phyloP scores from a whole-genome alignment of 2,113 vertebrate genomes.

The Hymenochirus boettgeri region DNA sequence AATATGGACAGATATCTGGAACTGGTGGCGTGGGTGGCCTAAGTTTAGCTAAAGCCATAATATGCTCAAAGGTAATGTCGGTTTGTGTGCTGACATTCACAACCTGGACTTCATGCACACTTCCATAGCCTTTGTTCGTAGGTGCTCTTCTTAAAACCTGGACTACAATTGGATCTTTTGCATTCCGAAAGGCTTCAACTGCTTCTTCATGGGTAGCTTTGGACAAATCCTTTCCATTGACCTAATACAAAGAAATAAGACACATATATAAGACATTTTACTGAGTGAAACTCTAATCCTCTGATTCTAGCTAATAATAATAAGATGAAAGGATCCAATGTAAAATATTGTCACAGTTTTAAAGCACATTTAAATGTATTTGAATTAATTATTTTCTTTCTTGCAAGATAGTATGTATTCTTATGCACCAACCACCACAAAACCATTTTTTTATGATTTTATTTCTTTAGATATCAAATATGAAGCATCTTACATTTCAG shows the following conservation, averaged over 20 bases:
- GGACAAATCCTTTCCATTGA: constrained; percentile 90
- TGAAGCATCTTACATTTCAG: too few relatives aligned
- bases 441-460: too few relatives aligned
- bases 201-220: constrained; percentile 90
- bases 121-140: constrained; percentile 62
- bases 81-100: constrained; percentile 92
- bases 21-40: constrained; percentile 87
- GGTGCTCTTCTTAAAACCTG: constrained; percentile 89
- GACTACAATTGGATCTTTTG: constrained; percentile 92
- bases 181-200: constrained; percentile 81
- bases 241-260: constrained; percentile 58
- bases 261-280: too few relatives aligned
- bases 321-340: too few relatives aligned
- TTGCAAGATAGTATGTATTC: too few relatives aligned
- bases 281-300: too few relatives aligned
- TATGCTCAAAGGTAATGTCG: constrained; percentile 95
- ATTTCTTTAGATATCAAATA: too few relatives aligned
- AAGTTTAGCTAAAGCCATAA: constrained; percentile 92
- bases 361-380: too few relatives aligned
- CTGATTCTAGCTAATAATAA: too few relatives aligned
- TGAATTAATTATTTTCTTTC: too few relatives aligned
- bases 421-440: too few relatives aligned
- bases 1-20: constrained; percentile 91
- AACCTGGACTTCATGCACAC: constrained; percentile 75
- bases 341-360: too few relatives aligned